These are phyloP conservation scores for Drosophila mettleri DNA, from an alignment of 2,888 invertebrate species.

Conservation along the genomic window DNA sequence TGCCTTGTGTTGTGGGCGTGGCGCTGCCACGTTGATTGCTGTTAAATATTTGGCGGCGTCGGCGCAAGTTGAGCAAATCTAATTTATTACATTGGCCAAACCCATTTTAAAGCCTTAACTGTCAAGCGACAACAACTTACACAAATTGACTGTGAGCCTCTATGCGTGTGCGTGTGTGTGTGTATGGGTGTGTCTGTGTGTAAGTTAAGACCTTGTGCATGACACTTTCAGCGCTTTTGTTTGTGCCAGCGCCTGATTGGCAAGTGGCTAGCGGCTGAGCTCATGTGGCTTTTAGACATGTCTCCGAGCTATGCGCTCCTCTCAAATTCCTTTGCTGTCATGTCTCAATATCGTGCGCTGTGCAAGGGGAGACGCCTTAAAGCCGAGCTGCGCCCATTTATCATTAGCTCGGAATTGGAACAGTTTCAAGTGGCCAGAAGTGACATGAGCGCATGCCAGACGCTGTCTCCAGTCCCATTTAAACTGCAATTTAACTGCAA, in stretches of 20 bases:
- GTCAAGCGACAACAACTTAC: conserved; percentile 33
- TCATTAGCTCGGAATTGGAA: conserved; percentile 55
- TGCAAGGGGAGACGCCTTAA: conserved; percentile 38
- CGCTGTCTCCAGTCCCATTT: conserved; percentile 42
- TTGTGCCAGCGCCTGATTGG: conserved; percentile 56
- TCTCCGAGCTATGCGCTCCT: background rate
- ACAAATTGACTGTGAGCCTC: conserved; percentile 19
- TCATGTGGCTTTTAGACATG: conserved; percentile 48
- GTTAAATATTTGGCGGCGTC: conserved; percentile 74
- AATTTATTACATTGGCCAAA: conserved; percentile 72
- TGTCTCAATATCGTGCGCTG: conserved; percentile 68
- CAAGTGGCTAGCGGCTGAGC: conserved; percentile 40
- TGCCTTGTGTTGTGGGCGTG: conserved; percentile 25
- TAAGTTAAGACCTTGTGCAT: conserved; percentile 59
- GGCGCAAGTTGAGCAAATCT: conserved; percentile 71
- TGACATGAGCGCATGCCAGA: conserved; percentile 18
- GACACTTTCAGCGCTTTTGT: conserved; percentile 45
- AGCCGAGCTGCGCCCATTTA: conserved; percentile 43
- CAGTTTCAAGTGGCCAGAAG: conserved; percentile 52
- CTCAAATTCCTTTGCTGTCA: conserved; percentile 40
- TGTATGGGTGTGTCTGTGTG: conserved; percentile 28
- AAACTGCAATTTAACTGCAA: conserved; percentile 77
- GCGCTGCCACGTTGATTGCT: conserved; percentile 65
- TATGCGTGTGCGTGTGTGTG: conserved; percentile 13
- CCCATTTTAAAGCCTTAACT: conserved; percentile 66